A percentile compares a stretch with the other conserved stretches of the same genome.
Conservation (phyloP, 1,140 invertebrate species). For the Glossosoma conforme region DNA sequence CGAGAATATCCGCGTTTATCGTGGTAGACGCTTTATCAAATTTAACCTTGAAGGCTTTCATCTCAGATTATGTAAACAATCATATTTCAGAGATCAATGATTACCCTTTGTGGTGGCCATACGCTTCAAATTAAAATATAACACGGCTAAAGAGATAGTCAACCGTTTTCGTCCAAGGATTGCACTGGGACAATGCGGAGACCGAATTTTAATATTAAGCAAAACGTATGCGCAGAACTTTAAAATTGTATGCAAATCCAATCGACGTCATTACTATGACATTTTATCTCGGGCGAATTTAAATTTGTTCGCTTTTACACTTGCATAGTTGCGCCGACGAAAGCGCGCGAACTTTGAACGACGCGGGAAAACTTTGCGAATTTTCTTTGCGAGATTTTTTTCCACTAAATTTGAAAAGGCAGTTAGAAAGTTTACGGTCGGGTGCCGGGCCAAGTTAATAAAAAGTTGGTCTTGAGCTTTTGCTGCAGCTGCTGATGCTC, state of each 20-base stretch:
- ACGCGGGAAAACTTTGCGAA: slow-evolving; percentile 22
- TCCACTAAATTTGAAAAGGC: slow-evolving; percentile 24
- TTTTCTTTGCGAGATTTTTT: slow-evolving; percentile 26
- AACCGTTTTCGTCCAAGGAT: too few relatives aligned
- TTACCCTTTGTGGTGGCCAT: too few relatives aligned
- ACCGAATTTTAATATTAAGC: not conserved
- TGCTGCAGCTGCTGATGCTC: too few relatives aligned
- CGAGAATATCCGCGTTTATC: too few relatives aligned
- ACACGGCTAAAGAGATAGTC: too few relatives aligned
- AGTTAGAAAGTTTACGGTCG: slow-evolving; percentile 28
- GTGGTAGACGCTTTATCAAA: too few relatives aligned
- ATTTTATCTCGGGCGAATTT: not conserved
- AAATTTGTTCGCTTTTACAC: slow-evolving; percentile 15
- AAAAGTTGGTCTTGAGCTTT: slow-evolving; percentile 29
- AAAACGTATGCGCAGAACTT: slow-evolving; percentile 1
- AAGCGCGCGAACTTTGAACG: slow-evolving; percentile 18
- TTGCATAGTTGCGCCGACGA: slow-evolving; percentile 14
- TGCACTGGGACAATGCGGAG: not conserved
- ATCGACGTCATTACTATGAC: not conserved
- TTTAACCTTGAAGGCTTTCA: too few relatives aligned
- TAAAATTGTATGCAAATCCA: not conserved
- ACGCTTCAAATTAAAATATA: too few relatives aligned
- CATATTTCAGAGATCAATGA: too few relatives aligned
- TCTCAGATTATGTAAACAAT: too few relatives aligned
- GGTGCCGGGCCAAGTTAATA: slow-evolving; percentile 26